Evolutionary conservation across 1,140 invertebrate species (phyloP), one percentile per base, ranked within the genome.

Genomic region (Triops longicaudatus): DNA sequence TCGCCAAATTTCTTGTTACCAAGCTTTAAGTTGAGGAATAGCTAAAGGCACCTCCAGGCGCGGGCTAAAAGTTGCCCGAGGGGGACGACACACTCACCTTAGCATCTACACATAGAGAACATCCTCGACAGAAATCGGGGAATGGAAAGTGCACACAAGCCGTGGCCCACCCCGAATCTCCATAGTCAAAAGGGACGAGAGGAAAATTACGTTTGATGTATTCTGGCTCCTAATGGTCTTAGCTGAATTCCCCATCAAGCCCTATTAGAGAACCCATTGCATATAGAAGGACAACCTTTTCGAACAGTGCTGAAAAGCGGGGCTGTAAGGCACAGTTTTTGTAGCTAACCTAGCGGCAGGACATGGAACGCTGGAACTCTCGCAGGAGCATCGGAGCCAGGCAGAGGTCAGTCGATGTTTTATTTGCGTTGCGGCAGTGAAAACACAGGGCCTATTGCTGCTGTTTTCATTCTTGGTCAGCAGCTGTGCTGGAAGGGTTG

Each of bases 201-300:
- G 50, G 22, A 22, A 63, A 63, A 63, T 63, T 63, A 63, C 50
- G 50, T 63, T 63, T 63, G 50, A 63, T 63, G 50, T 63, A 63
- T 63, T 63, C 50, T 63, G 50, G 50, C 10, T 63, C 50, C 50
- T 63, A 63, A 63, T 63, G 50, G 50, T 63, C 50, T 63, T 63
- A 63, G 50, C 50, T 63, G 50, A 63, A 63, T 63, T 63, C 50
- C 50, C 50, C 50, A 63, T 63, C 50, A 63, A 63, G 50, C 50
- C 50, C 50, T 63, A 63, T 63, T 63, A 63, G 50, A 63, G 50
- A 22, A 63, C 17, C 50, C 14, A n/a, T 63, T 17, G n/a, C 10
- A 37, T 37, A 37, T 63, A 63, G 50, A 63, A 63, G 50, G 50
- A 63, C 50, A 63, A 63, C 50, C 50, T 63, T 63, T 22, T 37